These are phyloP conservation scores for Esox lucius DNA, from an alignment of 2,797 vertebrate species.

Conservation along the genomic window DNA sequence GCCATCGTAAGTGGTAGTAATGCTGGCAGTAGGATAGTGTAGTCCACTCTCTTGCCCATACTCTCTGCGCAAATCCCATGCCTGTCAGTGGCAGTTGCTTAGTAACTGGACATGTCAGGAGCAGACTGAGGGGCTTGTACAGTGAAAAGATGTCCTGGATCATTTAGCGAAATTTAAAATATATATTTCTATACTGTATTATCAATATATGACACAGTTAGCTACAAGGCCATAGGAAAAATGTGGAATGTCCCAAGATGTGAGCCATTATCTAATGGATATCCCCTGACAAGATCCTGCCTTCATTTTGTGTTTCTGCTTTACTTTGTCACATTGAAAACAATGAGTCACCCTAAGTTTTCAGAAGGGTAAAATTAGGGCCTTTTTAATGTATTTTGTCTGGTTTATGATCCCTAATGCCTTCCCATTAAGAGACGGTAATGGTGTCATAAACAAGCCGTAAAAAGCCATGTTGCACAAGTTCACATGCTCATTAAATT, in stretches of 20 bases:
- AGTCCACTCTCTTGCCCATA: not conserved
- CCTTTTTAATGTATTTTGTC: slow-evolving; percentile 28
- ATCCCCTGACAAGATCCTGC: not conserved
- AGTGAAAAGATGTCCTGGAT: slow-evolving; percentile 16
- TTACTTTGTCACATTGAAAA: not conserved
- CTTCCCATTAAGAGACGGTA: slow-evolving; percentile 37
- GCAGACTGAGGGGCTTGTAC: slow-evolving; percentile 11
- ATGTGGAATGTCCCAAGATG: not conserved
- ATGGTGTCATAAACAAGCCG: slow-evolving; percentile 21
- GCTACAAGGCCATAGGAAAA: not conserved
- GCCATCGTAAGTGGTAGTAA: not conserved
- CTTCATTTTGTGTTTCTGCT: slow-evolving; percentile 1
- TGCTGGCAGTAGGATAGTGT: not conserved
- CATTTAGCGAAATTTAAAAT: not conserved
- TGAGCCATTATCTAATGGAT: not conserved
- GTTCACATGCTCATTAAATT: slow-evolving; percentile 23
- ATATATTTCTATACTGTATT: slow-evolving; percentile 18
- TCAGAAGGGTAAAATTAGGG: slow-evolving; percentile 21
- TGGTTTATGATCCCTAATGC: slow-evolving; percentile 44
- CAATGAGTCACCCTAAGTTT: slow-evolving; percentile 10
- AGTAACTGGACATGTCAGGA: slow-evolving; percentile 41
- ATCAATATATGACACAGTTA: slow-evolving; percentile 22
- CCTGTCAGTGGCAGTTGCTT: slow-evolving; percentile 44
- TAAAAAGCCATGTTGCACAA: slow-evolving; percentile 25
- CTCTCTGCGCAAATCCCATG: not conserved